A percentile compares a stretch with the other conserved stretches of the same genome.
These are phyloP conservation scores for Coelopa pilipes DNA, from an alignment of 2,888 invertebrate genomes.

Conservation along the genomic window DNA sequence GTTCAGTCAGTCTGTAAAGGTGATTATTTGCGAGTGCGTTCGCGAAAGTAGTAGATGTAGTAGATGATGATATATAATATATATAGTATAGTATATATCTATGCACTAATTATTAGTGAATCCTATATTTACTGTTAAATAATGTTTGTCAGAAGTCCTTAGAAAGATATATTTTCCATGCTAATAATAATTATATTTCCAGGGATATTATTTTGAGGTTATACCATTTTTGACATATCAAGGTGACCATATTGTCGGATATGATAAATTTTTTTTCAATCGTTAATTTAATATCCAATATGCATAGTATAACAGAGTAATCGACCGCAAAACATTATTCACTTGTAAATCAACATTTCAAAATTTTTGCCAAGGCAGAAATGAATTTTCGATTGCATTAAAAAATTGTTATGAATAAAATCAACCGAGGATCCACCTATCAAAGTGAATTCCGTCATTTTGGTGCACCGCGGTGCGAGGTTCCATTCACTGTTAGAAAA, in stretches of 20 bases:
- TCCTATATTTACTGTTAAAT: neutral
- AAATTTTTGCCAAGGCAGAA: neutral
- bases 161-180: no score
- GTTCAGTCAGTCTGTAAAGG: conserved; percentile 18
- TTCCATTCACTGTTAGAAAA: conserved; percentile 9
- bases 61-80: no score
- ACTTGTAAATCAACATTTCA: conserved; percentile 28
- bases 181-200: no score
- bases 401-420: conserved; percentile 7
- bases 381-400: neutral
- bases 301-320: neutral
- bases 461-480: conserved; percentile 1
- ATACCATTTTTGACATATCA: no score
- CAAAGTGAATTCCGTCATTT: conserved; percentile 9
- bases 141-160: conserved; percentile 1
- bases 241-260: no score
- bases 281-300: no score
- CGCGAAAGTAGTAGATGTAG: neutral
- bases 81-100: no score
- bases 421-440: conserved; percentile 4
- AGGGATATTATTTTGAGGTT: no score
- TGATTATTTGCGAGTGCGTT: neutral
- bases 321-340: conserved; percentile 5
- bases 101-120: no score
- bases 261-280: no score